Evolutionary conservation across 2,113 vertebrate genomes (phyloP).

Genomic region (Ceyx cyanopectus): DNA sequence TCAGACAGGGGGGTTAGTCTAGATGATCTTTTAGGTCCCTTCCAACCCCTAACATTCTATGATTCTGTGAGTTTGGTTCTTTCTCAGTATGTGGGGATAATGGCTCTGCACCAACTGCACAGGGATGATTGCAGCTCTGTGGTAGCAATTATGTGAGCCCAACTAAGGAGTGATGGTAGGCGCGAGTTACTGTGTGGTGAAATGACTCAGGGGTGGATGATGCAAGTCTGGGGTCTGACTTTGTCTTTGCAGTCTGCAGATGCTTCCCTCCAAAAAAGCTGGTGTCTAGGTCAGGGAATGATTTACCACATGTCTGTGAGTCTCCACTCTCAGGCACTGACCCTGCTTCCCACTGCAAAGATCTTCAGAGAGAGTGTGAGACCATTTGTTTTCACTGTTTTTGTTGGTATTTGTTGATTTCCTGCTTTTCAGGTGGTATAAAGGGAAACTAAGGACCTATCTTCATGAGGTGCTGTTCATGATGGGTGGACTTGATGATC

Average conservation of each 20-base stretch:
- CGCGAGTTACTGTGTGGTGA: not conserved
- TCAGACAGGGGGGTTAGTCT: too few relatives aligned
- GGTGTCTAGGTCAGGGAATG: accelerated
- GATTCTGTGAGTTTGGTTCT: not conserved
- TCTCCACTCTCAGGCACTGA: not conserved
- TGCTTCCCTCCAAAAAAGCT: not conserved
- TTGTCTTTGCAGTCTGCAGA: not conserved
- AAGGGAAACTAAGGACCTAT: not conserved
- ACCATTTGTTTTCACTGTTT: not conserved
- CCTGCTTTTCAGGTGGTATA: not conserved
- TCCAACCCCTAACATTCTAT: too few relatives aligned
- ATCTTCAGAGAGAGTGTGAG: not conserved
- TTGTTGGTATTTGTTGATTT: not conserved
- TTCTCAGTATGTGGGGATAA: not conserved
- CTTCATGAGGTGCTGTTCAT: not conserved
- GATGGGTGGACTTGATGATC: not conserved
- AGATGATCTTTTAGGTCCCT: too few relatives aligned
- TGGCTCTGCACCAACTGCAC: accelerated
- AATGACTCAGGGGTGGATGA: constrained; percentile 31
- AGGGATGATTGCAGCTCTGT: not conserved
- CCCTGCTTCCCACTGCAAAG: not conserved
- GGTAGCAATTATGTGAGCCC: not conserved
- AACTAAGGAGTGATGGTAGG: not conserved
- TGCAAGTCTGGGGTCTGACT: not conserved
- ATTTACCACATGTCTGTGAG: not conserved